phyloP scores from a whole-genome alignment of 2,113 vertebrate genomes.

The Ardeotis arabs region DNA sequence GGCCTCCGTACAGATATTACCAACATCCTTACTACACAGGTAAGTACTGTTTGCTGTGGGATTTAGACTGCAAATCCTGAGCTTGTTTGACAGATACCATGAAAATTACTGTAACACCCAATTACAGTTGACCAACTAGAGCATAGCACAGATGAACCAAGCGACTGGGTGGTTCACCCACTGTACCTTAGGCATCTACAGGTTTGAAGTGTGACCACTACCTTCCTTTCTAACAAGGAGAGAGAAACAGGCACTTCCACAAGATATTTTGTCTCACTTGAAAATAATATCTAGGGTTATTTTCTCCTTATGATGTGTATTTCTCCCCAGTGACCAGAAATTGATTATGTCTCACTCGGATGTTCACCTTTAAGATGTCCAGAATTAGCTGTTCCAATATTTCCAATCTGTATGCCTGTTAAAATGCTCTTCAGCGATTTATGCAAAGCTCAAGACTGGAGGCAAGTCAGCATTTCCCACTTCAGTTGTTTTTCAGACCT shows the following conservation, averaged over 20 bases:
- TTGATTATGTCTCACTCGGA: neutral
- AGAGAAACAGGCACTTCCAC: neutral
- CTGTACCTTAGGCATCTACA: neutral
- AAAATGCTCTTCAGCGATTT: neutral
- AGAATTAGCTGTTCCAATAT: neutral
- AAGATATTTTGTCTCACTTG: neutral
- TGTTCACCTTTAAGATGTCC: neutral
- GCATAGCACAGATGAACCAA: neutral
- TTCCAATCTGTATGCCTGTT: accelerated
- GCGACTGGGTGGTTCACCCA: accelerated
- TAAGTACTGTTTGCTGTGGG: neutral
- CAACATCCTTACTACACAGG: neutral
- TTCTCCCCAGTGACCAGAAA: neutral
- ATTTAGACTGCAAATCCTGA: neutral
- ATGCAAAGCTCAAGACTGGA: neutral
- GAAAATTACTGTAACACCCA: neutral
- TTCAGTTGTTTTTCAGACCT: neutral
- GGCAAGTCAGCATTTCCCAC: neutral
- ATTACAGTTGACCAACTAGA: neutral
- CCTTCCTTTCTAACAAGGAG: neutral
- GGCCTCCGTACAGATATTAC: neutral
- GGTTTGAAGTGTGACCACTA: neutral
- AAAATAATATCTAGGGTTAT: neutral
- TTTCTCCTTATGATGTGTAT: neutral
- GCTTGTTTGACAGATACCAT: neutral